A percentile compares a stretch with the other conserved stretches of the same genome.
phyloP scores from a whole-genome alignment of 2,113 vertebrate species.

The Melanostigma gelatinosum region DNA sequence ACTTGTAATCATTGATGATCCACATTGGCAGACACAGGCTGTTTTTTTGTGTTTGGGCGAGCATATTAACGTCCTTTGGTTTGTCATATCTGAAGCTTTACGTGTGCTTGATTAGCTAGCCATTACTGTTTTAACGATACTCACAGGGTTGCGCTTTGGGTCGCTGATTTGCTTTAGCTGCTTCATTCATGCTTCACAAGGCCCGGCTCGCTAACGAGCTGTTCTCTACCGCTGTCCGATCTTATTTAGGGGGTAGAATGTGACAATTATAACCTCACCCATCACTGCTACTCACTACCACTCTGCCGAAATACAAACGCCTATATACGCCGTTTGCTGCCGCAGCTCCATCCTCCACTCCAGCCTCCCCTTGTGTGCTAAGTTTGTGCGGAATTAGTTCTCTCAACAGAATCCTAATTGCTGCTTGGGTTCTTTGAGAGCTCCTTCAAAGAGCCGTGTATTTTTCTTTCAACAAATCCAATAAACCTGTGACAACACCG shows the following conservation, averaged over 20 bases:
- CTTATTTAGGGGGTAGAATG: background rate
- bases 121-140: background rate
- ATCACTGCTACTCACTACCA: background rate
- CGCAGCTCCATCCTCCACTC: too few relatives aligned
- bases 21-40: too few relatives aligned
- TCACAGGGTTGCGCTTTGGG: background rate
- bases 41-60: too few relatives aligned
- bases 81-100: too few relatives aligned
- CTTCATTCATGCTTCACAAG: background rate
- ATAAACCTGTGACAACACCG: too few relatives aligned
- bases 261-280: background rate
- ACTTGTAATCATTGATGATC: too few relatives aligned
- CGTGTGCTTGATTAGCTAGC: too few relatives aligned
- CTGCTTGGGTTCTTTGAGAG: background rate
- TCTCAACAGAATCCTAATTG: slow-evolving; percentile 1
- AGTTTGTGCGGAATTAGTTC: background rate
- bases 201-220: background rate
- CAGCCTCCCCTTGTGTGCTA: background rate
- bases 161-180: background rate
- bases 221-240: background rate
- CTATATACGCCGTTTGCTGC: background rate
- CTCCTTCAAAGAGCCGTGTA: background rate
- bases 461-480: background rate
- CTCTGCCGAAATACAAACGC: background rate
- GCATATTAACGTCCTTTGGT: too few relatives aligned